Evolutionary conservation across 2,888 invertebrate genomes (phyloP).

Genomic region (Tetragonisca angustula): DNA sequence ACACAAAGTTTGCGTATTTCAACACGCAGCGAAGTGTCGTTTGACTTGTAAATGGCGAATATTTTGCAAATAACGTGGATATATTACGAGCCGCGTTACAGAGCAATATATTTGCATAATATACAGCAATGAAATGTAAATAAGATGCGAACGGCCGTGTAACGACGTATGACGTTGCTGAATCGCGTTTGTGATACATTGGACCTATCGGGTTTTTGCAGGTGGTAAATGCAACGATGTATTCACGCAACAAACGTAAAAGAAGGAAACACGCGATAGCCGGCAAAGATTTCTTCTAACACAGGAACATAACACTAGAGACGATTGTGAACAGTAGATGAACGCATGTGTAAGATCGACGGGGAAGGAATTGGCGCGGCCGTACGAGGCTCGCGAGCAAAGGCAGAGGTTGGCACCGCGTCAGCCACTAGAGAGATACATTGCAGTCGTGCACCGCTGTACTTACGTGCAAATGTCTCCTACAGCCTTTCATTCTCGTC

Average conservation of each 20-base stretch:
- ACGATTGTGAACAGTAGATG: not conserved
- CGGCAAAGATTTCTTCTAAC: not conserved
- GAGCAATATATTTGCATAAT: too few species aligned
- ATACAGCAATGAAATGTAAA: not conserved
- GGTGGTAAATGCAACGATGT: not conserved
- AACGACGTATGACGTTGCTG: not conserved
- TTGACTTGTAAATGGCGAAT: too few species aligned
- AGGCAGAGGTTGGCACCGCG: slow-evolving; percentile 16
- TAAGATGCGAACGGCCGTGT: not conserved
- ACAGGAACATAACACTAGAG: not conserved
- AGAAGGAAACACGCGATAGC: not conserved
- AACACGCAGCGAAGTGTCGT: too few species aligned
- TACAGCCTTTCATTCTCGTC: slow-evolving; percentile 72
- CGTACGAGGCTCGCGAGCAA: not conserved
- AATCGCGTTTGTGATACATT: not conserved
- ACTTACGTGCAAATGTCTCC: slow-evolving; percentile 65
- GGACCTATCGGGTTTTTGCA: not conserved
- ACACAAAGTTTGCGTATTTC: too few species aligned
- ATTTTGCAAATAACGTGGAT: too few species aligned
- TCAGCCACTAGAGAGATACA: slow-evolving; percentile 17
- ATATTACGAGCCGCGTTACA: too few species aligned
- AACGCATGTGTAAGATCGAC: not conserved
- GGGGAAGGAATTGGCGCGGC: not conserved
- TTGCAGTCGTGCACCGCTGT: slow-evolving; percentile 44
- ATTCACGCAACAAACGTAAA: not conserved